A percentile compares a stretch with the other conserved stretches of the same genome.
These are phyloP conservation scores for Danionella cerebrum DNA, from an alignment of 2,113 vertebrate genomes.

Conservation along the genomic window DNA sequence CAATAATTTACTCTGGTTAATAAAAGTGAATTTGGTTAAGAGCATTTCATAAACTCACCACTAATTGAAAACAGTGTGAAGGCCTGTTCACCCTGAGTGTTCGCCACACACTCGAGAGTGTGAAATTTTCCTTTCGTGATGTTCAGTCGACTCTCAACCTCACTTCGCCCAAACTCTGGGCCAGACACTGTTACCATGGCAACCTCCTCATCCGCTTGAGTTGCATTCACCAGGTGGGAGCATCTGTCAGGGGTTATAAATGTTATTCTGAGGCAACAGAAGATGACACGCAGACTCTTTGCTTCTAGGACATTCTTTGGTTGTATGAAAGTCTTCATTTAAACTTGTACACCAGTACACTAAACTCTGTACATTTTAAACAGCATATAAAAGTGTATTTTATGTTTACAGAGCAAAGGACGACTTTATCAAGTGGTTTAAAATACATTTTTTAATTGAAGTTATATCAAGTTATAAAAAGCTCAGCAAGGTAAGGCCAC, in stretches of 20 bases:
- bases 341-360: no score
- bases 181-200: slow-evolving; percentile 62
- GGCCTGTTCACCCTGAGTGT: slow-evolving; percentile 70
- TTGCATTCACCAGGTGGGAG: slow-evolving; percentile 67
- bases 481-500: no score
- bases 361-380: no score
- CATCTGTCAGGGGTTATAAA: slow-evolving; percentile 57
- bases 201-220: slow-evolving; percentile 65
- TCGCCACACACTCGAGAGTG: slow-evolving; percentile 84
- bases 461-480: no score
- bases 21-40: background rate
- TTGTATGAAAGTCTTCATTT: no score
- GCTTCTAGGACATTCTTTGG: no score
- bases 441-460: no score
- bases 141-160: slow-evolving; percentile 84
- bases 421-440: no score
- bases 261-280: background rate
- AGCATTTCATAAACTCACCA: slow-evolving; percentile 44
- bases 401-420: no score
- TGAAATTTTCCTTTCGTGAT: slow-evolving; percentile 75
- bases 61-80: slow-evolving; percentile 84
- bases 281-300: background rate
- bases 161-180: slow-evolving; percentile 68
- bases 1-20: no score
- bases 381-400: no score